phyloP scores from a whole-genome alignment of 2,797 vertebrate genomes.

The Sorex maritimensis region DNA sequence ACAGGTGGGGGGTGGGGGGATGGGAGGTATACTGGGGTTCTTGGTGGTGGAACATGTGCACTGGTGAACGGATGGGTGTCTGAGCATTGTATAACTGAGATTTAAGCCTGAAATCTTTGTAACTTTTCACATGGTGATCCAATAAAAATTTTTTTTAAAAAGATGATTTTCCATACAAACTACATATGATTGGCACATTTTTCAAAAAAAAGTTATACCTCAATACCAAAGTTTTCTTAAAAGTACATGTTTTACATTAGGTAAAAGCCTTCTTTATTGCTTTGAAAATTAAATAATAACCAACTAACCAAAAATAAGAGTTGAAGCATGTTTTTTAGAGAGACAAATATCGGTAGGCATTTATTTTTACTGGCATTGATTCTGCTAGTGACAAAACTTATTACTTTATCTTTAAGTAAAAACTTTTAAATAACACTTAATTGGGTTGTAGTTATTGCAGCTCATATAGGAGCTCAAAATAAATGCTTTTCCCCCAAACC shows the following conservation, averaged over 20 bases:
- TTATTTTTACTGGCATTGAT: too few relatives aligned
- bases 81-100: too few relatives aligned
- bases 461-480: conserved; percentile 49
- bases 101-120: too few relatives aligned
- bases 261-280: conserved; percentile 17
- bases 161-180: not conserved
- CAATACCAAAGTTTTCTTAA: conserved; percentile 5
- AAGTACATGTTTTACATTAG: conserved; percentile 8
- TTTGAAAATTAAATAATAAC: conserved; percentile 57
- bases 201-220: conserved; percentile 19
- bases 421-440: not conserved
- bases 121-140: too few relatives aligned
- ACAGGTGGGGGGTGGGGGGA: too few relatives aligned
- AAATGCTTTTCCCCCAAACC: not conserved
- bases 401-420: conserved; percentile 28
- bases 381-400: too few relatives aligned
- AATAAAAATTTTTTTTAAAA: too few relatives aligned
- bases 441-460: not conserved
- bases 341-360: too few relatives aligned
- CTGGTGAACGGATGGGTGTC: too few relatives aligned
- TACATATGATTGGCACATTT: not conserved
- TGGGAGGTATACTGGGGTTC: too few relatives aligned
- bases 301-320: not conserved
- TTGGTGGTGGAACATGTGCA: too few relatives aligned
- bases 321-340: too few relatives aligned